A percentile compares a stretch with the other conserved stretches of the same genome.
Conservation (phyloP, 2,113 vertebrate species). For the Pteronura brasiliensis region DNA sequence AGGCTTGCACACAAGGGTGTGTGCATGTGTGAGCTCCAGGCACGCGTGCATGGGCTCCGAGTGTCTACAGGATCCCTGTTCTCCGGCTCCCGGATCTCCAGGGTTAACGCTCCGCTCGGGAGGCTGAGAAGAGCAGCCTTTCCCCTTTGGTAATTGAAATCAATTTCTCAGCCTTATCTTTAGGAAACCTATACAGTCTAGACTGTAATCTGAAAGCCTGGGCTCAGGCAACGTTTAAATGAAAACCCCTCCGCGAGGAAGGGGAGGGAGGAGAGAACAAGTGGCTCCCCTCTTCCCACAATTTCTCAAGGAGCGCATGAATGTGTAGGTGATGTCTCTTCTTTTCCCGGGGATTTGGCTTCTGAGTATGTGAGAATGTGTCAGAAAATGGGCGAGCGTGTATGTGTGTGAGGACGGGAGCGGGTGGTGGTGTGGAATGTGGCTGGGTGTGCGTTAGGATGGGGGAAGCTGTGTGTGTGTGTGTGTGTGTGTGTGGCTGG, state of each 20-base stretch:
- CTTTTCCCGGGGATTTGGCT: not conserved
- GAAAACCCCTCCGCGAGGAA: slow-evolving; percentile 72
- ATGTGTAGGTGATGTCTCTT: not conserved
- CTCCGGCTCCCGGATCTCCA: slow-evolving; percentile 22
- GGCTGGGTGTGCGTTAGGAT: not conserved
- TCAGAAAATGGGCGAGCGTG: not conserved
- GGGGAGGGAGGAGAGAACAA: slow-evolving; percentile 32
- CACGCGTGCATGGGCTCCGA: rapidly evolving
- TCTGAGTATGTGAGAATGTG: not conserved
- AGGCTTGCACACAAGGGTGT: not conserved
- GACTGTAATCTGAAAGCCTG: slow-evolving; percentile 84
- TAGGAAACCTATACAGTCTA: slow-evolving; percentile 86
- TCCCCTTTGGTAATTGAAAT: slow-evolving; percentile 88
- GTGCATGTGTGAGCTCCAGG: not conserved
- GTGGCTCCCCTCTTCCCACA: not conserved
- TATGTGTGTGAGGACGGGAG: not conserved
- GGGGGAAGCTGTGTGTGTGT: not conserved
- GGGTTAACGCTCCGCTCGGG: slow-evolving; percentile 80
- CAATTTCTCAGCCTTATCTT: slow-evolving; percentile 89
- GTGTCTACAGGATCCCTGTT: rapidly evolving
- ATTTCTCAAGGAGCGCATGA: slow-evolving; percentile 37
- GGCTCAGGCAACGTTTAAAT: slow-evolving; percentile 82
- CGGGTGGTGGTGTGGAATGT: not conserved
- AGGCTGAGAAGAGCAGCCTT: slow-evolving; percentile 80
- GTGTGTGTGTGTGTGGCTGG: not conserved